Base-by-base conservation (phyloP, 2,888 invertebrate species). In the Hirtodrosophila trivittata region DNA sequence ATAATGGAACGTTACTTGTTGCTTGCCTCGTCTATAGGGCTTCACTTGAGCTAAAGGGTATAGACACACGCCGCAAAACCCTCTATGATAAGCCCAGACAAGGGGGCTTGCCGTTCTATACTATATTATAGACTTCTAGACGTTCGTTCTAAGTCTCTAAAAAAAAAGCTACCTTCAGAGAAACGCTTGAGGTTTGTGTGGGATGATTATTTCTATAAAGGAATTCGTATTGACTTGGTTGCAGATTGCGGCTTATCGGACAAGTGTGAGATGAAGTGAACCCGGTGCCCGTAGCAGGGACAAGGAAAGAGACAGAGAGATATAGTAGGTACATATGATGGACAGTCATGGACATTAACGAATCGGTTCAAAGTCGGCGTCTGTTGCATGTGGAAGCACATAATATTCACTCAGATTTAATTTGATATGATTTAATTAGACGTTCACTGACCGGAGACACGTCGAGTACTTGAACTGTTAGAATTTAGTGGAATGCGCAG, bases 381-480 rank as follows among this genome's bases (percentile, higher is more conserved):
- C 21, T 10, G 8, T 57, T 47, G 57, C 39, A 43, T 65, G 39
- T 28, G 9, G 28, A 4, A n/a, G 28, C 5, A 9, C 28, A 21
- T 12, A 28, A 32, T 41, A 30, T 43, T 25, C 13, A 37, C 46
- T 50, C 32, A 43, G n/a, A n/a, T n/a, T n/a, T n/a, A n/a, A n/a
- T 26, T 55, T 14, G 38, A 62, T 50, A 63, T 74, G 55, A 74
- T 68, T 71, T 58, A 55, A 55, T 69, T 49, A 58, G 21, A 69
- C 75, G 64, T 41, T 56, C 71, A 63, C 16, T 55, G 66, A 55
- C 57, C 72, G 52, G 1, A 21, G 18, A 45, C 50, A 76, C 5
- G 5, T 5, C 18, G 5, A 21, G 18, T 49, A 47, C 74, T 74
- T 74, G 74, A 74, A 76, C 74, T 67, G 67, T 50, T 13, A 18